Percentiles rank a stretch among this genome's conserved stretches.
These are phyloP conservation scores for Cyphomyrus plagiostoma DNA, from an alignment of 2,113 vertebrate genomes.

Conservation along the genomic window DNA sequence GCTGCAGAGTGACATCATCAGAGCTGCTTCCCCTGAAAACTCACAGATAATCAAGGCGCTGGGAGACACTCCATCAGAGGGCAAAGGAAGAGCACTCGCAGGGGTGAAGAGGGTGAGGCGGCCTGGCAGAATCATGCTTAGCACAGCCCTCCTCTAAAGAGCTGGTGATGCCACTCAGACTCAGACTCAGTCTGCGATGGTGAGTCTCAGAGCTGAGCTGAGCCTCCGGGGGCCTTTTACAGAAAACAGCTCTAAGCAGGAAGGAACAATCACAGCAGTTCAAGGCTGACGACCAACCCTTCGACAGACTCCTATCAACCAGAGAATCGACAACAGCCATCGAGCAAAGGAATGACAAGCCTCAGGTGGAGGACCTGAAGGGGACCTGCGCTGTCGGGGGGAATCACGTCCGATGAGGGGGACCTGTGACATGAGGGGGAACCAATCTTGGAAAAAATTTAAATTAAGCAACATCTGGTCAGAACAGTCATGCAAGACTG, in stretches of 20 bases:
- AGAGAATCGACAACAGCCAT: background rate
- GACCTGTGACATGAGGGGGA: too few species aligned
- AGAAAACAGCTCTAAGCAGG: background rate
- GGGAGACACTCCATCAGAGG: background rate
- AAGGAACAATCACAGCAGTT: background rate
- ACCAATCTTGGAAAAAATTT: too few species aligned
- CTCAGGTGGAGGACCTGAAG: background rate
- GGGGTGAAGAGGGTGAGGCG: background rate
- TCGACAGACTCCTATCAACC: background rate
- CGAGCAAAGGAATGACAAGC: background rate
- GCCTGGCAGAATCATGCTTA: background rate
- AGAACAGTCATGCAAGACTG: background rate
- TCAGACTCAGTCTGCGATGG: background rate
- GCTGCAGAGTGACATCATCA: background rate
- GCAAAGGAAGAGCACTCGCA: background rate
- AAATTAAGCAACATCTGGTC: background rate
- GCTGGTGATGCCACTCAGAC: background rate
- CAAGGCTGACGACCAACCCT: background rate
- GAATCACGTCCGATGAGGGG: background rate
- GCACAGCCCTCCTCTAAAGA: background rate
- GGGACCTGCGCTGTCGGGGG: background rate
- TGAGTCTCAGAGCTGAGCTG: background rate
- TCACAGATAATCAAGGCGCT: background rate
- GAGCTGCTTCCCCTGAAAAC: background rate
- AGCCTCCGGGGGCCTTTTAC: background rate